A percentile compares a stretch with the other conserved stretches of the same genome.
Evolutionary conservation across 2,797 vertebrate species (phyloP).

Genomic region (Oreochromis grahami): DNA sequence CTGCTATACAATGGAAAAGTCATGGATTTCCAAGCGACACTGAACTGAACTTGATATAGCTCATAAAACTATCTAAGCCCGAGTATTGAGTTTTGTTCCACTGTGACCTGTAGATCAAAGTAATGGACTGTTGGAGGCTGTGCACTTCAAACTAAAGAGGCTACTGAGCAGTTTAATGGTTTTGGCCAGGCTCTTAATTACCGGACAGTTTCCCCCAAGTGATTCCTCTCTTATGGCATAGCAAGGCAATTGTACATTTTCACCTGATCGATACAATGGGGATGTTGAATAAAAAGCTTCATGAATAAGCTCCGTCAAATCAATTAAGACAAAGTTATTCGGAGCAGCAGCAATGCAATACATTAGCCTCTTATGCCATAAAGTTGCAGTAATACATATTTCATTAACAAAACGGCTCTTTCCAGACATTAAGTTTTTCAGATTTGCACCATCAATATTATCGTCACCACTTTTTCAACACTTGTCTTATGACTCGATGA

Average conservation of each 20-base stretch:
- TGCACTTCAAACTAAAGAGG: slow-evolving; percentile 43
- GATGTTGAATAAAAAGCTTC: slow-evolving; percentile 52
- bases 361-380: background rate
- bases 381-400: background rate
- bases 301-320: slow-evolving; percentile 37
- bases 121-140: slow-evolving; percentile 65
- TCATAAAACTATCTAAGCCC: slow-evolving; percentile 51
- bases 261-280: slow-evolving; percentile 51
- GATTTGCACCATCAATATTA: background rate
- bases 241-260: slow-evolving; percentile 44
- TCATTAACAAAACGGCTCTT: background rate
- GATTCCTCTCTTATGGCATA: slow-evolving; percentile 37
- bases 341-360: background rate
- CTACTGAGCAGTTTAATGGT: slow-evolving; percentile 62
- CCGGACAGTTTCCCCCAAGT: slow-evolving; percentile 46
- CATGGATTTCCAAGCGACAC: slow-evolving; percentile 36
- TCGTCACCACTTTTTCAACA: background rate
- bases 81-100: slow-evolving; percentile 66
- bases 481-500: background rate
- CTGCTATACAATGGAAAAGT: slow-evolving; percentile 53
- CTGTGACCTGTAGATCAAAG: slow-evolving; percentile 71
- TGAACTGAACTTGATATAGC: slow-evolving; percentile 54
- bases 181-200: slow-evolving; percentile 69
- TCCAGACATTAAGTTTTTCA: background rate
- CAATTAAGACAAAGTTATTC: slow-evolving; percentile 38